Evolutionary conservation across 2,888 invertebrate genomes (phyloP), one percentile per base, ranked within the genome.

Genomic region (Halictus ligatus): DNA sequence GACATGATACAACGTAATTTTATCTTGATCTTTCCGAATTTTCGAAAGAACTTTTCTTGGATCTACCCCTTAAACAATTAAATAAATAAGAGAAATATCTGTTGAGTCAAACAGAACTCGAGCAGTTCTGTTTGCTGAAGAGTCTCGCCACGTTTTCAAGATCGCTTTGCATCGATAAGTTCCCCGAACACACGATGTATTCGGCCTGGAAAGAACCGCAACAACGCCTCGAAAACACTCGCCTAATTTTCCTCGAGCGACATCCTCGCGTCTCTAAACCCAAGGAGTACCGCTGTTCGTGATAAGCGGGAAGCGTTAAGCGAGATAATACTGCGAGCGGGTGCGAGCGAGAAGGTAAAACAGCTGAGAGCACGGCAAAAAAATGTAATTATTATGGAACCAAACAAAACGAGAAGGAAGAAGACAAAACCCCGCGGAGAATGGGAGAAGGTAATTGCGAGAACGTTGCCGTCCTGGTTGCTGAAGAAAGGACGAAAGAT

Each of bases 401-500:
- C 40, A 40, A 71, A 71, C 2, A 13, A 46, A 43, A 71, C 21
- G 71, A 73, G 15, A 46, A 46, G 25, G 6, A 18, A n/a, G 18
- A 48, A 40, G 12, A 35, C 18, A 2, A 12, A 58, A 48, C n/a
- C 15, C 21, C 43, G 18, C 15, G 15, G 29, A 54, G 18, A 72
- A 54, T 35, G 72, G 46, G 12, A 50, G 43, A 40, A n/a, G 35
- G 18, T 13, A 29, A 13, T 21, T n/a, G 73, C 40, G 10, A 60
- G 72, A 54, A 60, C 7, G 69, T 54, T 58, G 74, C 40, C 40
- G 54, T 10, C 21, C 69, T 69, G 43, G 71, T 69, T n/a, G 67
- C 35, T 69, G 67, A 46, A 58, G 50, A 50, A 50, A 29, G 46
- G 58, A 75, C 72, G 83, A 83, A 83, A 73, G 67, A 48, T 25